These are phyloP conservation scores for Crocallis elinguaria DNA, from an alignment of 2,888 invertebrate genomes.

Conservation along the genomic window DNA sequence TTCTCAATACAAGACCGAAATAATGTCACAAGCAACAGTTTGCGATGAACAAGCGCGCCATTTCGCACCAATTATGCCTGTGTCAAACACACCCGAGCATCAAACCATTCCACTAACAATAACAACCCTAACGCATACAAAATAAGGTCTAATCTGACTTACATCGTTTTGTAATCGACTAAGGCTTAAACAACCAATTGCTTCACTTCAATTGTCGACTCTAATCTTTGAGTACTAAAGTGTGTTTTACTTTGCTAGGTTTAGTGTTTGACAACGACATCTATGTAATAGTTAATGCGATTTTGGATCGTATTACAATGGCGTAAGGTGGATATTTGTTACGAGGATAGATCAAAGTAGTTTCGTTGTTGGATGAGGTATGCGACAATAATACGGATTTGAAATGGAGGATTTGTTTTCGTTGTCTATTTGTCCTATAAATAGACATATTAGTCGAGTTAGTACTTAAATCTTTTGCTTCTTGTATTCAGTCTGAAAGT, in stretches of 20 bases:
- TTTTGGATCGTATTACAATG: slow-evolving; percentile 49
- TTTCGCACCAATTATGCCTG: slow-evolving; percentile 80
- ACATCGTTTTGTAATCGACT: not conserved
- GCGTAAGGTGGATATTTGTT: slow-evolving; percentile 47
- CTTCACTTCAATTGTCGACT: not conserved
- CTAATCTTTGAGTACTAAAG: not conserved
- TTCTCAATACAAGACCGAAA: slow-evolving; percentile 27
- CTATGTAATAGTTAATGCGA: slow-evolving; percentile 47
- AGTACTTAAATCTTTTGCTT: not conserved
- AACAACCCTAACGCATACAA: slow-evolving; percentile 36
- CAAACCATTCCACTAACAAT: slow-evolving; percentile 33
- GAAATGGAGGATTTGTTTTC: slow-evolving; percentile 48
- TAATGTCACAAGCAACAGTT: slow-evolving; percentile 60
- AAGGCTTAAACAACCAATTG: not conserved
- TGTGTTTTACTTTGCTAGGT: not conserved
- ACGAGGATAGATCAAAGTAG: slow-evolving; percentile 66
- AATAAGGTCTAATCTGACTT: not conserved
- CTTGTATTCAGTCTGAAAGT: not conserved
- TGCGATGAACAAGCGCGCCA: slow-evolving; percentile 68
- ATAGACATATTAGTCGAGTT: slow-evolving; percentile 34
- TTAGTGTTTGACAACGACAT: slow-evolving; percentile 27
- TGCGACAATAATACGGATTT: slow-evolving; percentile 72
- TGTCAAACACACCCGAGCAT: slow-evolving; percentile 70
- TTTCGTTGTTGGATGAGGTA: slow-evolving; percentile 68
- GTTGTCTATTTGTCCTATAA: slow-evolving; percentile 22